A percentile compares a stretch with the other conserved stretches of the same genome.
Evolutionary conservation across 2,113 vertebrate species (phyloP).

Genomic region (Corythaeola cristata): DNA sequence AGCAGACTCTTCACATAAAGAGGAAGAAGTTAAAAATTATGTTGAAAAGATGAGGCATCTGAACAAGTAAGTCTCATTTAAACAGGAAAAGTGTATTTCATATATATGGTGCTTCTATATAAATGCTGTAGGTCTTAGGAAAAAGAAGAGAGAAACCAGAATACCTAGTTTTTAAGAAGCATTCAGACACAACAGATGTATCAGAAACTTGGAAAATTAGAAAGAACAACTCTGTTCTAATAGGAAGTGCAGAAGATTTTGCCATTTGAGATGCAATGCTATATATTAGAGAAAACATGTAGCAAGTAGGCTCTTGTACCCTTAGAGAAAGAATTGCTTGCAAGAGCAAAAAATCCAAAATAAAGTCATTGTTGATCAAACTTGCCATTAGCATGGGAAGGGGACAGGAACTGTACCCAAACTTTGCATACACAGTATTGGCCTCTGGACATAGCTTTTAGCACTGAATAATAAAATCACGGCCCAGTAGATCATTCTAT

Average conservation of each 20-base stretch:
- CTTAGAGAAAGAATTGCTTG: neutral
- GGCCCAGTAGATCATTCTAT: neutral
- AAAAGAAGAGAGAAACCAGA: neutral
- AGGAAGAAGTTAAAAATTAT: neutral
- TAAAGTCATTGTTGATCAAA: neutral
- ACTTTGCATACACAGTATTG: neutral
- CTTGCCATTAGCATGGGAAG: neutral
- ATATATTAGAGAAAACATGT: fast-evolving
- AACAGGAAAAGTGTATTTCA: neutral
- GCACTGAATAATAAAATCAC: neutral
- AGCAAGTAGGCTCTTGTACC: neutral
- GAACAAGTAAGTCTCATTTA: neutral
- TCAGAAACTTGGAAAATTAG: neutral
- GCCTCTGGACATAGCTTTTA: neutral
- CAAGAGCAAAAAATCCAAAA: neutral
- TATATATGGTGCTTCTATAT: neutral
- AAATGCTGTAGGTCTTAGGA: neutral
- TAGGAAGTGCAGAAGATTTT: neutral
- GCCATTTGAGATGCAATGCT: neutral
- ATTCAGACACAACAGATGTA: neutral
- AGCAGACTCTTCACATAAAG: neutral
- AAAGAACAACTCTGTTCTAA: neutral
- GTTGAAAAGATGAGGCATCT: neutral
- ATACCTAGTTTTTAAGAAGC: neutral
- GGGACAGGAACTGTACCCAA: neutral